Base-by-base conservation (phyloP, 1,140 invertebrate genomes). In the Lucilia sericata region DNA sequence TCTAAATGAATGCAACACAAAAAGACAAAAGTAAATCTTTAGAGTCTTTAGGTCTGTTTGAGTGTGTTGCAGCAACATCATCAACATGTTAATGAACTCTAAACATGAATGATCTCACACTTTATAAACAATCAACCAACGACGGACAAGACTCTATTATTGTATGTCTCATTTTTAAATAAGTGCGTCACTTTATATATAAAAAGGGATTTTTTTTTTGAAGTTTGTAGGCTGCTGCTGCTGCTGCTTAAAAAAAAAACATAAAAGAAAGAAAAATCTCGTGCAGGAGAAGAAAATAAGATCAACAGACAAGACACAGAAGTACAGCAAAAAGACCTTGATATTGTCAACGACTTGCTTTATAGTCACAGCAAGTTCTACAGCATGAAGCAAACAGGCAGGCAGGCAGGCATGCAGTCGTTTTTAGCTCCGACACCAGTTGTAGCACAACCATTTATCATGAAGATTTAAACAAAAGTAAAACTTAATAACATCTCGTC, bases 291-390 rank as follows among this genome's bases (percentile, higher is more conserved):
- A 30, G 25, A 30, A 30, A 30, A 30, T 1, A 30, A 30, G 42
- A 42, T 42, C 42, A 42, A 42, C 42, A 42, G 42, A 42, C 42
- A 42, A 30, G 42, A 42, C 25, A 70, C 60, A 19, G 17, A 70
- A 70, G 19, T 19, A 10, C n/a, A 2, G 36, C 42, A 21, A 47
- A 47, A 80, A 80, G 76, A 80, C 76, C 76, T 80, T 80, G 76
- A 80, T 80, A 80, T 80, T 80, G 76, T 80, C 76, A 80, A 80
- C 76, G 76, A 80, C 76, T 80, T 80, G 42, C 42, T 19, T 80
- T 78, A 70, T 70, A 70, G 12, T 55, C 9, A 17, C 1, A 3
- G 25, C 25, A 30, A 30, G 1, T 30, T 30, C 25, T 30, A 30
- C 25, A 30, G 25, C 25, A 30, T 30, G 1, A 30, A 30, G 25